Base-by-base conservation (phyloP, 2,888 invertebrate genomes). In the Drepanosiphum platanoidis region DNA sequence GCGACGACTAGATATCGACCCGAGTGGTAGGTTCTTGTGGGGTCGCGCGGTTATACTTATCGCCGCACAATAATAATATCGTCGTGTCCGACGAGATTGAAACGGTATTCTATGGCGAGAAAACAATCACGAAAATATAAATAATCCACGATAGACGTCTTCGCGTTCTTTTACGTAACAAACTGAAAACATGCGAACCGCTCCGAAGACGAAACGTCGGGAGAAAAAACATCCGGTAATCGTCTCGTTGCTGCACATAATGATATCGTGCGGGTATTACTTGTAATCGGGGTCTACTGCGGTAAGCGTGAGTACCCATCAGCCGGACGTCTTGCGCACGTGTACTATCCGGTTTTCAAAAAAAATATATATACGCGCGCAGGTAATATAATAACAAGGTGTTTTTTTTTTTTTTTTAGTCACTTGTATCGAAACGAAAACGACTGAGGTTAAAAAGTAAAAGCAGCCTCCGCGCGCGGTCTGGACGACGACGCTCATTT, bases 391-490 rank as follows among this genome's bases (percentile, higher is more conserved):
- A 34, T 42, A 46, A 79, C 79, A n/a, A 8, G 46, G 46, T 46
- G 30, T 46, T 64, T 39, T 78, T 78, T 61, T 77, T 77, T 39
- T 22, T 64, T 18, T 42, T 64, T 64, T 30, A 46, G n/a, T 15
- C 8, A 52, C 46, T 34, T 18, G 32, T 46, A 34, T 46, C 15
- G 34, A 68, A 79, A 52, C 32, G 79, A 68, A 79, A 79, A 79
- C 68, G 68, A 79, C 79, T n/a, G 79, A 79, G 79, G 79, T 79
- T 79, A 68, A 79, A 68, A 79, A 79, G 79, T 79, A 79, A 79
- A 79, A 79, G 79, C 79, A 79, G 46, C 42, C 66, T 13, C 39
- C 7, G 13, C 58, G 64, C 22, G 78, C 78, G 64, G 78, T 79
- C 66, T 66, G 79, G 42, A 68, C 79, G 42, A 68, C 79, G 68